These are phyloP conservation scores for Matsumurasca onukii DNA, from an alignment of 1,140 invertebrate genomes.

Conservation along the genomic window DNA sequence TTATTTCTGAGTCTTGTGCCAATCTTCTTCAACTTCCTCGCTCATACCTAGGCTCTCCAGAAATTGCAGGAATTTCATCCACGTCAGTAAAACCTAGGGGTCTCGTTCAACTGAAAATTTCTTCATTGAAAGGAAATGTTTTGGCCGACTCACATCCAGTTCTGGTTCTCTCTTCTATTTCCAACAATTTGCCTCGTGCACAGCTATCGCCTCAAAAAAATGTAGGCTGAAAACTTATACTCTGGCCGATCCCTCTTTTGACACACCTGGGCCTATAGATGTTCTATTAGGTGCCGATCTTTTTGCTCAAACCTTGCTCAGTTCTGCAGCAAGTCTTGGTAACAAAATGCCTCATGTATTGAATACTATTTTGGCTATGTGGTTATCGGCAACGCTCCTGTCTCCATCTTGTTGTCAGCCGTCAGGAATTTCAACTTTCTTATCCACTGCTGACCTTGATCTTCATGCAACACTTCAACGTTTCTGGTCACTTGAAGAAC, in stretches of 20 bases:
- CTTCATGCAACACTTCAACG: background rate
- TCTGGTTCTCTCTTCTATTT: background rate
- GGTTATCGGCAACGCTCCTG: background rate
- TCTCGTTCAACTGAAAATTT: background rate
- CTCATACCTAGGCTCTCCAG: no score
- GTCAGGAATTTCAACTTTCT: background rate
- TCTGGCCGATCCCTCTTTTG: background rate
- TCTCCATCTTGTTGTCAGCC: background rate
- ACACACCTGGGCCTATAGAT: background rate
- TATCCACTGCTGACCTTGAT: background rate
- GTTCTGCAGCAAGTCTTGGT: background rate
- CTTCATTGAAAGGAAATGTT: background rate
- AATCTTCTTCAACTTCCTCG: no score
- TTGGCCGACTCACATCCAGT: background rate
- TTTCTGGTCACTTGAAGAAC: background rate
- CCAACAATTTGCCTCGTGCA: background rate
- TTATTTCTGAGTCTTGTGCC: no score
- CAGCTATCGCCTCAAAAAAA: background rate
- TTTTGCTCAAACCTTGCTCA: background rate
- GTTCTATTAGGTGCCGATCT: background rate
- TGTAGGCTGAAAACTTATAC: constrained; percentile 1
- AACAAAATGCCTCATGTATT: background rate
- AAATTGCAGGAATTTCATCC: no score
- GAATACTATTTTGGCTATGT: background rate
- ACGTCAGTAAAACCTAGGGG: background rate